A percentile compares a stretch with the other conserved stretches of the same genome.
These are phyloP conservation scores for Ladona fulva DNA, from an alignment of 1,140 invertebrate genomes.

Conservation along the genomic window DNA sequence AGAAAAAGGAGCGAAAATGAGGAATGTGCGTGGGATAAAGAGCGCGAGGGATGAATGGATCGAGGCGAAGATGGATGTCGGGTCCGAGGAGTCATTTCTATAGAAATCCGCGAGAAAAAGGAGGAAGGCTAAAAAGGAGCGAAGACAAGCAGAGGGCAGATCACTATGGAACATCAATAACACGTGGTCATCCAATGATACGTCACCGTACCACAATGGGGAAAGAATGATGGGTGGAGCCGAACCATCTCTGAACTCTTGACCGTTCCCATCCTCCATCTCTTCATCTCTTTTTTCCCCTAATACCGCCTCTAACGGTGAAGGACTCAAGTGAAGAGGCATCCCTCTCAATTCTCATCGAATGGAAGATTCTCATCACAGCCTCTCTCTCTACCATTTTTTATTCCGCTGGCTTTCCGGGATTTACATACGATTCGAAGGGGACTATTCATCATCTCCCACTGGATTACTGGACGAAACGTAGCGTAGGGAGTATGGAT, in stretches of 20 bases:
- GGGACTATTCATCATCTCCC: too few species aligned
- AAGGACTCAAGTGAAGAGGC: too few species aligned
- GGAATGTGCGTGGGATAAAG: not conserved
- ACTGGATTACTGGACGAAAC: too few species aligned
- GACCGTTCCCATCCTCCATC: not conserved
- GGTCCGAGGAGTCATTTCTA: not conserved
- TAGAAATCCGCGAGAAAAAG: not conserved
- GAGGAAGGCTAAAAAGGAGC: not conserved
- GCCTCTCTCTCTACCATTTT: too few species aligned
- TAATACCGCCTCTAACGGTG: too few species aligned
- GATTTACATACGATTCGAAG: too few species aligned
- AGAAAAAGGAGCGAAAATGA: not conserved
- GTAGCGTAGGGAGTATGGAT: too few species aligned
- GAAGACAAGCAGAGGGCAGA: not conserved
- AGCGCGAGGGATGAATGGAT: not conserved
- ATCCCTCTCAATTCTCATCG: too few species aligned
- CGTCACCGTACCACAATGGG: not conserved
- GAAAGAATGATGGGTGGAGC: not conserved
- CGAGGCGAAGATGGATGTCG: not conserved
- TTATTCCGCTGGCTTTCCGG: too few species aligned
- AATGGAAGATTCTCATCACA: too few species aligned
- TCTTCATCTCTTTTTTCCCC: not conserved
- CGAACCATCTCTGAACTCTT: not conserved
- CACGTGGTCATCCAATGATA: not conserved
- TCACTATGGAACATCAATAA: not conserved